A percentile compares a stretch with the other conserved stretches of the same genome.
These are phyloP conservation scores for Vannuccia rotundouncinata DNA, from an alignment of 2,888 invertebrate species.

Conservation along the genomic window DNA sequence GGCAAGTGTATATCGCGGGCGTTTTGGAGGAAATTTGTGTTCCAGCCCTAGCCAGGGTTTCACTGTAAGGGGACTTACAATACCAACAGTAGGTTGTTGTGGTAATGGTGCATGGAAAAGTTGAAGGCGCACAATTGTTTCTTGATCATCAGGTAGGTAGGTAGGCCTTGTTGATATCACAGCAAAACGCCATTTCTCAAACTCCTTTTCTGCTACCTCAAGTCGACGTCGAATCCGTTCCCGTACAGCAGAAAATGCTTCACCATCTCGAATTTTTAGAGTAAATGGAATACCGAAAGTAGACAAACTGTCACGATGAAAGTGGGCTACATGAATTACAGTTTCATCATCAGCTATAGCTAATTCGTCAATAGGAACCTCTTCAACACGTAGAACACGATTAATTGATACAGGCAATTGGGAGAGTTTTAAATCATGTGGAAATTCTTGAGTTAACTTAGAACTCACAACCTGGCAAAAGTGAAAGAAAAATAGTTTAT, in stretches of 20 bases:
- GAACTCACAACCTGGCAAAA: neutral
- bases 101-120: neutral
- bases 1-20: slow-evolving; percentile 29
- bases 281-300: slow-evolving; percentile 40
- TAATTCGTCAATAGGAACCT: slow-evolving; percentile 39
- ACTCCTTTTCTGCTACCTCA: slow-evolving; percentile 40
- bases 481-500: neutral
- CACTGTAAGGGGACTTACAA: neutral
- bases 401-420: slow-evolving; percentile 28
- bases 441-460: slow-evolving; percentile 37
- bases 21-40: slow-evolving; percentile 36
- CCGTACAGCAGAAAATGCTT: slow-evolving; percentile 35
- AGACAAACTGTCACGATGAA: slow-evolving; percentile 35
- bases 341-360: slow-evolving; percentile 31
- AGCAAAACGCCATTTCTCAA: slow-evolving; percentile 41
- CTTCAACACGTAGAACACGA: slow-evolving; percentile 37
- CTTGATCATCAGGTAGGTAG: slow-evolving; percentile 35
- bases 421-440: slow-evolving; percentile 21
- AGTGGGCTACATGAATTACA: slow-evolving; percentile 39
- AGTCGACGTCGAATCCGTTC: slow-evolving; percentile 38
- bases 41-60: slow-evolving; percentile 39
- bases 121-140: slow-evolving; percentile 10
- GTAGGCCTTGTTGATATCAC: slow-evolving; percentile 8
- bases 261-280: slow-evolving; percentile 39
- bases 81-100: neutral